phyloP scores from a whole-genome alignment of 2,888 invertebrate species.

The Conomelus anceps region DNA sequence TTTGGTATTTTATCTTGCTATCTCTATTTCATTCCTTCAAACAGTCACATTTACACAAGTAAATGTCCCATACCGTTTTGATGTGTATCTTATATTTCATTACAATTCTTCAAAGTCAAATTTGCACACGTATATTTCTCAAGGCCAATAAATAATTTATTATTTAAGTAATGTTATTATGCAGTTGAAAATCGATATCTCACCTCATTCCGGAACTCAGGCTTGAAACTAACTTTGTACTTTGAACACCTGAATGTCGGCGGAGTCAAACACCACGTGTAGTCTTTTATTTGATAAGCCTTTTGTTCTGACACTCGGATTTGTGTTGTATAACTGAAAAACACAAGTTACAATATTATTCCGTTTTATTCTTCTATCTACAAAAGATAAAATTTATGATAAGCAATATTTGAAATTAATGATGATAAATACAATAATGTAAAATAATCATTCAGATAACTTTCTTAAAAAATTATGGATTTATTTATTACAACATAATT shows the following conservation, averaged over 20 bases:
- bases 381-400: neutral
- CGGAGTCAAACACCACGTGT: conserved; percentile 76
- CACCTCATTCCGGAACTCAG: conserved; percentile 65
- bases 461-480: too few relatives aligned
- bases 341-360: conserved; percentile 2
- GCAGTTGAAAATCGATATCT: conserved; percentile 18
- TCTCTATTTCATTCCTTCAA: too few relatives aligned
- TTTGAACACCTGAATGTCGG: conserved; percentile 75
- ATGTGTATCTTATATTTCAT: too few relatives aligned
- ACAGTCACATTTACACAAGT: too few relatives aligned
- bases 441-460: too few relatives aligned
- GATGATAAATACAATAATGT: too few relatives aligned
- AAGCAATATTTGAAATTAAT: neutral
- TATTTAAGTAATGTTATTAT: neutral
- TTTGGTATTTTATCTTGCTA: too few relatives aligned
- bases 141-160: too few relatives aligned
- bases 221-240: conserved; percentile 71
- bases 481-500: too few relatives aligned
- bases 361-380: neutral
- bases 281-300: conserved; percentile 74
- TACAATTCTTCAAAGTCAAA: too few relatives aligned
- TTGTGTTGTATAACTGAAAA: conserved; percentile 65
- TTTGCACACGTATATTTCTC: too few relatives aligned
- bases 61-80: too few relatives aligned
- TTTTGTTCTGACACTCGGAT: conserved; percentile 72